phyloP scores from a whole-genome alignment of 2,797 vertebrate genomes.

The Ctenosaura bakeri region DNA sequence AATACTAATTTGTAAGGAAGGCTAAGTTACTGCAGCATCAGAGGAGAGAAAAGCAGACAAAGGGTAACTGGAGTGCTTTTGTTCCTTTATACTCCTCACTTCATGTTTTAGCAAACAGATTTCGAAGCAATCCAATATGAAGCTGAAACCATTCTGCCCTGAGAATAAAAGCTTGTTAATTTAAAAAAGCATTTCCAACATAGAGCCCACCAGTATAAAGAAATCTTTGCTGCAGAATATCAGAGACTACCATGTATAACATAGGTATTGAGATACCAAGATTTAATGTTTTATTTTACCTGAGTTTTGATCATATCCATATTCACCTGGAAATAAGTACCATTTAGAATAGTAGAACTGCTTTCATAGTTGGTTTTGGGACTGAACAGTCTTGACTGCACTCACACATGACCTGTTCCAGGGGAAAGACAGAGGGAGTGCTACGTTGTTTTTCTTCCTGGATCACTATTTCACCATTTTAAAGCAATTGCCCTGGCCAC shows the following conservation, averaged over 20 bases:
- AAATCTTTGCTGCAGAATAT: neutral
- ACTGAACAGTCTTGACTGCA: no score
- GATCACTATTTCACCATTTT: no score
- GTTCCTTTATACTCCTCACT: neutral
- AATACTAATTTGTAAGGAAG: neutral
- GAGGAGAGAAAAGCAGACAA: conserved; percentile 7
- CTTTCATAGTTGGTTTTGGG: neutral
- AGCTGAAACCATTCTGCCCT: neutral
- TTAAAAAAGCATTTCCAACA: conserved; percentile 8
- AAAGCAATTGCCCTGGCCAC: no score
- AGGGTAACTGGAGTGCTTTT: neutral
- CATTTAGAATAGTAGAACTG: neutral
- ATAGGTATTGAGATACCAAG: rapidly evolving
- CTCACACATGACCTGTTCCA: no score
- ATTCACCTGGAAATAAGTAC: neutral
- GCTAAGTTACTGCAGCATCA: neutral
- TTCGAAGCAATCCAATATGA: neutral
- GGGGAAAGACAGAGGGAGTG: no score
- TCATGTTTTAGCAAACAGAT: neutral
- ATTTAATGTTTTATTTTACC: neutral
- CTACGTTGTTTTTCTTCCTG: no score
- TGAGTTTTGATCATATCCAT: neutral
- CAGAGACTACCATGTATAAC: neutral
- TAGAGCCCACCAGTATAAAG: neutral
- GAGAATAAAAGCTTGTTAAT: neutral